These are phyloP conservation scores for Malthinus flaveolus DNA, from an alignment of 2,888 invertebrate genomes.

Conservation along the genomic window DNA sequence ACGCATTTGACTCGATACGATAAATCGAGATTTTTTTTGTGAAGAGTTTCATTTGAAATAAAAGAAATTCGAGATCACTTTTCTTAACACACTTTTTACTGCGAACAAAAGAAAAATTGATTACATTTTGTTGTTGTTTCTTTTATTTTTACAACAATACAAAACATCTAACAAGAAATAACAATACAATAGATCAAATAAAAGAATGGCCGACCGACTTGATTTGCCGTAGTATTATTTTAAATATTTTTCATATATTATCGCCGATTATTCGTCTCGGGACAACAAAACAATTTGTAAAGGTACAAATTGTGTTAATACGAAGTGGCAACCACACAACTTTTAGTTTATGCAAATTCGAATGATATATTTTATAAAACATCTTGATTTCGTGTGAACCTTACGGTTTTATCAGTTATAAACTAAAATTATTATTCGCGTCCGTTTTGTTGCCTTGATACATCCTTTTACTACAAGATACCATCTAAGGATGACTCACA, in stretches of 20 bases:
- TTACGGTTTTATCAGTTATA: slow-evolving; percentile 7
- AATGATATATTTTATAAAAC: slow-evolving; percentile 9
- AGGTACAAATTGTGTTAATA: too few relatives aligned
- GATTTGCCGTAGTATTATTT: background rate
- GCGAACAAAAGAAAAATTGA: slow-evolving; percentile 16
- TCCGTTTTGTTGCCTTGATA: slow-evolving; percentile 14
- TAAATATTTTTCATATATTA: too few relatives aligned
- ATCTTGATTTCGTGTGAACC: slow-evolving; percentile 14
- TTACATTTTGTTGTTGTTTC: slow-evolving; percentile 19
- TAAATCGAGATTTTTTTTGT: too few relatives aligned
- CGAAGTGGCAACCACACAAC: background rate
- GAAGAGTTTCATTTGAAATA: too few relatives aligned
- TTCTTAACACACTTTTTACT: too few relatives aligned
- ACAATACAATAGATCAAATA: slow-evolving; percentile 2
- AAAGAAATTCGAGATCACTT: too few relatives aligned
- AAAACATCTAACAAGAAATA: slow-evolving; percentile 13
- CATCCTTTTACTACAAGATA: slow-evolving; percentile 15
- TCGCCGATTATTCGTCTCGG: too few relatives aligned
- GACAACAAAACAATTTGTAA: too few relatives aligned
- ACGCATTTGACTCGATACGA: too few relatives aligned
- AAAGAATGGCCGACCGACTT: slow-evolving; percentile 3
- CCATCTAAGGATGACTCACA: slow-evolving; percentile 15
- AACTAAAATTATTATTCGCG: slow-evolving; percentile 16
- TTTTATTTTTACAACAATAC: slow-evolving; percentile 22
- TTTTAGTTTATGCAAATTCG: slow-evolving; percentile 15